These are phyloP conservation scores for Cecidostiba fungosa DNA, from an alignment of 2,888 invertebrate species.

Conservation along the genomic window DNA sequence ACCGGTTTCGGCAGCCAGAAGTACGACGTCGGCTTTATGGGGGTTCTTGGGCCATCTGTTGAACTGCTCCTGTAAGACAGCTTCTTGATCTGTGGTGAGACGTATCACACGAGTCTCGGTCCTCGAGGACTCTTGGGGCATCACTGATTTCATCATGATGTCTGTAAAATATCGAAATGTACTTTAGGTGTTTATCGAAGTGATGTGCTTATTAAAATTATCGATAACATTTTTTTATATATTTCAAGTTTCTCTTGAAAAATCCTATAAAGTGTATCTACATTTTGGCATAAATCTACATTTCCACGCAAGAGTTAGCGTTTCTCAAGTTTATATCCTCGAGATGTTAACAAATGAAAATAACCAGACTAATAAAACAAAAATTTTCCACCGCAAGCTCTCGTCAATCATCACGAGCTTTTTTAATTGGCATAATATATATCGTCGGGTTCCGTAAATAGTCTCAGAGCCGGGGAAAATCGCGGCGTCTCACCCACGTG, in stretches of 20 bases:
- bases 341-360: not conserved
- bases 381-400: not conserved
- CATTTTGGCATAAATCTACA: too few species aligned
- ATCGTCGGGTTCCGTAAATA: not conserved
- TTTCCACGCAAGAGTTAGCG: too few species aligned
- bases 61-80: constrained; percentile 81
- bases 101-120: constrained; percentile 72
- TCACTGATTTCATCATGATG: constrained; percentile 69
- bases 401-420: not conserved
- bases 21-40: constrained; percentile 80
- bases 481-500: constrained; percentile 39
- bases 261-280: too few species aligned
- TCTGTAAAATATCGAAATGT: constrained; percentile 58
- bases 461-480: not conserved
- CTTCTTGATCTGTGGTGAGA: constrained; percentile 79
- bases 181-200: not conserved
- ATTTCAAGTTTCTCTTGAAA: too few species aligned
- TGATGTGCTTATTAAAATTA: too few species aligned
- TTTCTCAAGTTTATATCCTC: too few species aligned
- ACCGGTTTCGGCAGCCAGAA: constrained; percentile 82
- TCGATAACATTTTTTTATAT: too few species aligned
- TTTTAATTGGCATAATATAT: not conserved
- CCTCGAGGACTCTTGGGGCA: constrained; percentile 66
- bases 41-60: constrained; percentile 81
- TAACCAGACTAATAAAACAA: not conserved